Evolutionary conservation across 2,888 invertebrate species (phyloP).

Genomic region (Phengaris alcon): DNA sequence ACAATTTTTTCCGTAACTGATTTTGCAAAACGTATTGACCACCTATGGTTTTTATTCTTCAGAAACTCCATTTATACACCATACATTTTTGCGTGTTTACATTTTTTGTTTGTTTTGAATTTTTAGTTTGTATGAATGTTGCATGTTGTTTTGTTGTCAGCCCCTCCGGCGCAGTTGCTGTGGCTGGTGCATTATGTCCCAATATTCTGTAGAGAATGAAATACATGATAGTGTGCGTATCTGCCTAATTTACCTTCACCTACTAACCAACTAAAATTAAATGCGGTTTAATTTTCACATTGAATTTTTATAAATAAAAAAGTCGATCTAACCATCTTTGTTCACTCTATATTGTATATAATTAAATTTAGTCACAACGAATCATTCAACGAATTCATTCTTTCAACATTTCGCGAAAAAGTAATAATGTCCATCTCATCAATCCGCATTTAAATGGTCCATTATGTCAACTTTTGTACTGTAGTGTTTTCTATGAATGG

Average conservation of each 20-base stretch:
- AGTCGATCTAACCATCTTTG: background rate
- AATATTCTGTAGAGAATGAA: constrained; percentile 56
- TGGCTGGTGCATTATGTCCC: constrained; percentile 61
- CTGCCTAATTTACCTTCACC: constrained; percentile 30
- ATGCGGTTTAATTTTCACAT: background rate
- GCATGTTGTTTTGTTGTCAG: constrained; percentile 71
- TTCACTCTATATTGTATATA: background rate
- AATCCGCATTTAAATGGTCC: background rate
- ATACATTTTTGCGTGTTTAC: constrained; percentile 1
- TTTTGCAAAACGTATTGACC: too few species aligned
- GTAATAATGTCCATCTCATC: background rate
- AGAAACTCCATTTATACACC: background rate
- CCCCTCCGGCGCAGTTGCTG: constrained; percentile 69
- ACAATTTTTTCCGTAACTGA: too few species aligned
- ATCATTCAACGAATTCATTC: too few species aligned
- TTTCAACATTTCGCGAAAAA: background rate
- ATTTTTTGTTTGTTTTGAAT: constrained; percentile 42
- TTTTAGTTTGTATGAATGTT: constrained; percentile 57
- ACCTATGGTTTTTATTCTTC: too few species aligned
- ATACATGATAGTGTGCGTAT: constrained; percentile 64
- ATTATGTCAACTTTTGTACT: background rate
- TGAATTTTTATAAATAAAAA: background rate
- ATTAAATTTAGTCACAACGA: too few species aligned
- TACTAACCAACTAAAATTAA: background rate
- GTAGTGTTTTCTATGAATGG: background rate